Evolutionary conservation across 2,888 invertebrate species (phyloP).

Genomic region (Cephus nigrinus): DNA sequence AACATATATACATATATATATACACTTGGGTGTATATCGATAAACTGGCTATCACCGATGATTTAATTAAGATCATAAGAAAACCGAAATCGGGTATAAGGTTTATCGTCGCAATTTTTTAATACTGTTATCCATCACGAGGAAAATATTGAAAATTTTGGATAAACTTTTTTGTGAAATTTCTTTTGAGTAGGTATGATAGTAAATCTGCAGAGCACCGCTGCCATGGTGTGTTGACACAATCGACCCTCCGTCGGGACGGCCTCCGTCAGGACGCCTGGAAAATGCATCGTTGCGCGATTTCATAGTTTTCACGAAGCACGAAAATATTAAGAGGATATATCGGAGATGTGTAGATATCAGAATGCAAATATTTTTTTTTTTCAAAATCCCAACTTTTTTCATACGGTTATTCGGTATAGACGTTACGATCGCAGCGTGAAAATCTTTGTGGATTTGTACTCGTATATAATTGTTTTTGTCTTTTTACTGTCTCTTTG

Average conservation of each 20-base stretch:
- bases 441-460: not conserved
- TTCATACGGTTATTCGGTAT: not conserved
- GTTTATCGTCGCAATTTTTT: not conserved
- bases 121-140: not conserved
- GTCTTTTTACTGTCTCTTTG: not conserved
- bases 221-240: slow-evolving; percentile 44
- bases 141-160: not conserved
- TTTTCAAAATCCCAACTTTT: not conserved
- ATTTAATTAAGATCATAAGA: not conserved
- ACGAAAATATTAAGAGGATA: not conserved
- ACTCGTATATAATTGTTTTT: no score
- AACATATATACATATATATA: no score
- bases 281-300: not conserved
- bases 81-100: not conserved
- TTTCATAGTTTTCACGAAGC: not conserved
- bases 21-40: not conserved
- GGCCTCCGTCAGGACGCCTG: slow-evolving; percentile 18
- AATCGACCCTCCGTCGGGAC: slow-evolving; percentile 45
- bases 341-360: not conserved
- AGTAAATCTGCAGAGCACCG: slow-evolving; percentile 39
- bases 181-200: slow-evolving; percentile 11
- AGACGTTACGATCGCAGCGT: not conserved
- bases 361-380: not conserved
- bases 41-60: not conserved
- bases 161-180: not conserved